Conservation (phyloP, 2,888 invertebrate species). For the Aphidoletes aphidimyza region DNA sequence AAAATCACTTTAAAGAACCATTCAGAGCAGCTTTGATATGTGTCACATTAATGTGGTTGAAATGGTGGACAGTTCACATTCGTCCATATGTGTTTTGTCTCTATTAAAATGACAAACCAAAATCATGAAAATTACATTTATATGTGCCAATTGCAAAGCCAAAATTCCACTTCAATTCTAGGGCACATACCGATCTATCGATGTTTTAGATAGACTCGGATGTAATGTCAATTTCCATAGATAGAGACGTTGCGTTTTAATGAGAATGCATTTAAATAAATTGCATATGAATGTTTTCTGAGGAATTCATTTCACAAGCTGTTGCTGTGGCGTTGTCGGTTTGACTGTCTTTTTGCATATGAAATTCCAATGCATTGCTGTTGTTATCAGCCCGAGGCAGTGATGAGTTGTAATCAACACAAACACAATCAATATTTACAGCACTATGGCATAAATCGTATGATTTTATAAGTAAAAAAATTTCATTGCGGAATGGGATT, state of each 20-base stretch:
- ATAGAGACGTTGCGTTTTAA: constrained; percentile 5
- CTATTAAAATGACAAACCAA: no score
- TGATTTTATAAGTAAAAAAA: constrained; percentile 41
- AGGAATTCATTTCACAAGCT: constrained; percentile 4
- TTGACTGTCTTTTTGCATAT: no score
- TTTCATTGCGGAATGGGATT: neutral
- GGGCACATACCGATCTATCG: constrained; percentile 9
- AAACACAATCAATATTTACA: neutral
- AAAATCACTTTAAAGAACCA: no score
- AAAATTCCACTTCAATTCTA: neutral
- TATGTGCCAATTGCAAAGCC: no score
- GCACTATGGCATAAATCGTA: neutral
- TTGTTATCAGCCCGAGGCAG: neutral
- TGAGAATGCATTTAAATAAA: constrained; percentile 27
- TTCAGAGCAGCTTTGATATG: neutral
- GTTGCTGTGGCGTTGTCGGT: no score
- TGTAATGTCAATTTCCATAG: neutral
- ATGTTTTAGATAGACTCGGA: neutral
- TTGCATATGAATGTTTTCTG: constrained; percentile 18
- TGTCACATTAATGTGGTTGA: neutral
- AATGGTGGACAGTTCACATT: constrained; percentile 18
- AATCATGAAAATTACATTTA: no score
- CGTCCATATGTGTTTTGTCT: no score
- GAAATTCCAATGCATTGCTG: no score
- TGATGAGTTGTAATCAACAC: neutral